Evolutionary conservation across 2,113 vertebrate genomes (phyloP).

Genomic region (Microcebus lehilahytsara): DNA sequence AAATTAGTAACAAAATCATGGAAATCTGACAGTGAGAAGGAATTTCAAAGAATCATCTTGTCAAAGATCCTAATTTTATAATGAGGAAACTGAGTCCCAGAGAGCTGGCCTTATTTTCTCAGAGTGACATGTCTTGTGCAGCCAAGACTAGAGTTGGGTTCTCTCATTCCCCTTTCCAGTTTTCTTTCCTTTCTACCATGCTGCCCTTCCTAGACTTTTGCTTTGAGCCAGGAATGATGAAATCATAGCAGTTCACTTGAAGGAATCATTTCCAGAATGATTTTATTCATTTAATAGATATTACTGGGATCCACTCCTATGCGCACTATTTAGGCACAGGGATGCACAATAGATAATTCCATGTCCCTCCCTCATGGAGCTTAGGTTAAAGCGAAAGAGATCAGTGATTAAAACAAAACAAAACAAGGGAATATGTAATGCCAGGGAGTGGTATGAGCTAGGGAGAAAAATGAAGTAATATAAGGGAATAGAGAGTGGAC

Average conservation of each 20-base stretch:
- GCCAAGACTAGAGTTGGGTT: neutral
- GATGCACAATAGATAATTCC: too few species aligned
- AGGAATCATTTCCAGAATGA: neutral
- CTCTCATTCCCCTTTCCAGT: neutral
- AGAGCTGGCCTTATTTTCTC: neutral
- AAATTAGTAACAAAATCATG: constrained; percentile 69
- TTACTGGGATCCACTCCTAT: neutral
- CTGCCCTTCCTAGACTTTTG: neutral
- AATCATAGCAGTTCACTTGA: neutral
- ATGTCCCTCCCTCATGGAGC: neutral
- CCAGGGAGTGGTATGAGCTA: neutral
- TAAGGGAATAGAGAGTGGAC: neutral
- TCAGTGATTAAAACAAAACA: neutral
- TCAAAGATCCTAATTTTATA: constrained; percentile 43
- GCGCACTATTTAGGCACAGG: neutral
- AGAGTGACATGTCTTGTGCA: neutral
- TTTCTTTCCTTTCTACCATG: neutral
- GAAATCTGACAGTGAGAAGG: constrained; percentile 46
- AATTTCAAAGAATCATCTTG: constrained; percentile 45
- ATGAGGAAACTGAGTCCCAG: neutral
- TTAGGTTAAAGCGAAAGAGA: neutral
- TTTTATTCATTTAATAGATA: neutral
- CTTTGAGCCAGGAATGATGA: neutral
- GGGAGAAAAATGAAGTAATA: neutral
- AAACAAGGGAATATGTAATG: neutral